Evolutionary conservation across 2,797 vertebrate genomes (phyloP), one percentile per base, ranked within the genome.

Genomic region (Neosilurus mollespiculum): DNA sequence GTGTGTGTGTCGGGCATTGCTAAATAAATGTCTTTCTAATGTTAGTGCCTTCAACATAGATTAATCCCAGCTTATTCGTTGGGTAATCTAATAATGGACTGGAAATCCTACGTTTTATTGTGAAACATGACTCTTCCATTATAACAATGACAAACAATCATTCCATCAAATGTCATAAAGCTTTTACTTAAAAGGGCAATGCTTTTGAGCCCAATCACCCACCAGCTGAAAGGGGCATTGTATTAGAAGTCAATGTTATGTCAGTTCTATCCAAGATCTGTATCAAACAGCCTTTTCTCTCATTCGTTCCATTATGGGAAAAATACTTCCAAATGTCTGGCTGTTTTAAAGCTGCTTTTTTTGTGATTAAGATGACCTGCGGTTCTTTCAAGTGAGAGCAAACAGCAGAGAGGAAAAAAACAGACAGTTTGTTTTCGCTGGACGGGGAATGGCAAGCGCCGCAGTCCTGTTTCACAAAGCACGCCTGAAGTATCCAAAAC

Each of bases 51-150:
- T 58, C 15, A 75, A 30, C 16, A 15, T 6, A 54, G 53, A 54
- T 34, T 43, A 3, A 76, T 22, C 16, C 26, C 53, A 75, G 30
- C 56, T 24, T 76, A 34, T 22, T 22, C 37, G 34, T 78, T 49
- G 43, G n/a, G 53, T 11, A n/a, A n/a, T n/a, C n/a, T n/a, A n/a
- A n/a, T n/a, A n/a, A n/a, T n/a, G n/a, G 90, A 93, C 93, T 94
- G 94, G 93, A 94, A 94, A 94, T 95, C 94, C 93, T 93, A 80
- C 89, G 87, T 94, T 94, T 94, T 90, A 94, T 91, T 92, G 85
- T 88, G 88, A 91, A 92, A 90, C 75, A 77, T 93, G 86, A 76
- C 86, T 54, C 65, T 76, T 59, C 49, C 69, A 34, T 15, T 20
- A 22, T 70, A 61, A 37, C 43, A 12, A 72, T 69, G 30, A 22